Percentiles rank a stretch among this genome's conserved stretches.
phyloP scores from a whole-genome alignment of 1,140 invertebrate species.

The Bactericera cockerelli region DNA sequence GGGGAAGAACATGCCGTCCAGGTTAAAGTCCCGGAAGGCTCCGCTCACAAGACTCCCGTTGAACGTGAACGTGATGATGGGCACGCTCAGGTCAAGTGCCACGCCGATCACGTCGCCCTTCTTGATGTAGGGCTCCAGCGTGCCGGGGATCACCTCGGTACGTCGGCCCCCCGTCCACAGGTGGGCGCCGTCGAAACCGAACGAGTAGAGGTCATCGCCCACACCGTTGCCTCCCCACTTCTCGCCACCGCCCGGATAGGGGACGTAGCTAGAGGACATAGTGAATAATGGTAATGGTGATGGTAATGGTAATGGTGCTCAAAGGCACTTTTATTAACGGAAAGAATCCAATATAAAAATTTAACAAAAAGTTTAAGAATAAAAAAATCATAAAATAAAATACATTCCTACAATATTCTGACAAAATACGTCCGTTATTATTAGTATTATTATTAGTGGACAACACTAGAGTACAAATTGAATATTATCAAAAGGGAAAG shows the following conservation, averaged over 20 bases:
- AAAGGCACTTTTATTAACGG: too few relatives aligned
- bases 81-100: slow-evolving; percentile 80
- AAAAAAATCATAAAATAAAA: too few relatives aligned
- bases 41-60: slow-evolving; percentile 81
- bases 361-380: too few relatives aligned
- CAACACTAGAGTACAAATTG: too few relatives aligned
- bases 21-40: slow-evolving; percentile 88
- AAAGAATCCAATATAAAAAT: too few relatives aligned
- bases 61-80: slow-evolving; percentile 90
- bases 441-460: too few relatives aligned
- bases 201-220: slow-evolving; percentile 96
- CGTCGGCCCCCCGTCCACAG: slow-evolving; percentile 86
- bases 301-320: too few relatives aligned
- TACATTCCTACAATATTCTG: too few relatives aligned
- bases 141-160: slow-evolving; percentile 53
- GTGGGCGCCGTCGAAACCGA: slow-evolving; percentile 85
- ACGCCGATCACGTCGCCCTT: slow-evolving; percentile 96
- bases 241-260: slow-evolving; percentile 90
- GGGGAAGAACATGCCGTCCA: slow-evolving; percentile 98
- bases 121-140: slow-evolving; percentile 60
- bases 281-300: too few relatives aligned
- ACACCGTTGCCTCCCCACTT: slow-evolving; percentile 98
- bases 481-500: too few relatives aligned
- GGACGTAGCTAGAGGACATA: slow-evolving; percentile 80
- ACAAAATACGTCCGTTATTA: too few relatives aligned